Evolutionary conservation across 2,888 invertebrate genomes (phyloP).

Genomic region (Xestoiulus laeticollis): DNA sequence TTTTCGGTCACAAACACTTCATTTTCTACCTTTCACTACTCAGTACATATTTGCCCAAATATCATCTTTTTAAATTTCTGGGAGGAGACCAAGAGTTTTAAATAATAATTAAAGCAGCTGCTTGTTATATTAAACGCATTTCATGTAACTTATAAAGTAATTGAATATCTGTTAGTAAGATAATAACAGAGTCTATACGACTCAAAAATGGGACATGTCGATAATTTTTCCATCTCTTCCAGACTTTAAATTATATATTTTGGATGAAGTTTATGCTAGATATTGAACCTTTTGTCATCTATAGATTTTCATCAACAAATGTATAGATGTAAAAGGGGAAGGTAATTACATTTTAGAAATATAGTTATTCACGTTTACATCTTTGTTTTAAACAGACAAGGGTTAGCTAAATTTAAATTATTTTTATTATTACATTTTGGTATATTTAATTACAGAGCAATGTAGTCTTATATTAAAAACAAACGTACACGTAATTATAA

Average conservation of each 20-base stretch:
- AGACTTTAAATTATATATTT: not conserved
- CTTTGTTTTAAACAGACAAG: no score
- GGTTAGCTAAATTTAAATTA: no score
- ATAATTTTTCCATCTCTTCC: not conserved
- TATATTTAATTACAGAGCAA: no score
- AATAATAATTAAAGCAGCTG: not conserved
- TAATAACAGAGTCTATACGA: not conserved
- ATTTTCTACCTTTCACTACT: not conserved
- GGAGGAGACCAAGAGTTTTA: not conserved
- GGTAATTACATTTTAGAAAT: no score
- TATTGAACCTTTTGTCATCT: not conserved
- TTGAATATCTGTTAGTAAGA: conserved; percentile 12
- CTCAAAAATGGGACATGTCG: not conserved
- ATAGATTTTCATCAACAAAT: no score
- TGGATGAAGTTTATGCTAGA: not conserved
- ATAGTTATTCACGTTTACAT: no score
- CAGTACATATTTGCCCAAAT: not conserved
- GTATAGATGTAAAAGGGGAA: no score
- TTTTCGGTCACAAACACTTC: not conserved
- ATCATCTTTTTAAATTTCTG: not conserved
- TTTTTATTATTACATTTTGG: no score
- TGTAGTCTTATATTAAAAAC: no score
- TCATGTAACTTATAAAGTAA: not conserved
- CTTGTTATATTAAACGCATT: not conserved
- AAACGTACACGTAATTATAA: no score